A percentile compares a stretch with the other conserved stretches of the same genome.
phyloP scores from a whole-genome alignment of 2,888 invertebrate genomes.

The Gasteruption jaculator region DNA sequence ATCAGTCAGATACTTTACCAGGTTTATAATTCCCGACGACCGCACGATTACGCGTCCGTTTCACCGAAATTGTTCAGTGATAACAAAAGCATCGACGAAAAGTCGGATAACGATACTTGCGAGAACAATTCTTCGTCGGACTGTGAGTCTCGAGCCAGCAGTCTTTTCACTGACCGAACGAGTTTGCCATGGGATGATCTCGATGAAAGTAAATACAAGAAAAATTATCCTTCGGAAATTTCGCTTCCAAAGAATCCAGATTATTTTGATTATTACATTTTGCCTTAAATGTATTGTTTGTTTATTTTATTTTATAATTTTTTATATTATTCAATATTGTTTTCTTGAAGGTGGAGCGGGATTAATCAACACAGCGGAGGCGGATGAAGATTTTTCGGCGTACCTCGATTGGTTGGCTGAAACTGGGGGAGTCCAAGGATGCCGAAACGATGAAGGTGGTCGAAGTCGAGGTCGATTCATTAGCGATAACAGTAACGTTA shows the following conservation, averaged over 20 bases:
- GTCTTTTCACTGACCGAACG: slow-evolving; percentile 40
- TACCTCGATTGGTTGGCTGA: slow-evolving; percentile 36
- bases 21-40: slow-evolving; percentile 62
- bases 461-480: slow-evolving; percentile 18
- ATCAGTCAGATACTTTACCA: slow-evolving; percentile 75
- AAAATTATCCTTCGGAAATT: background rate
- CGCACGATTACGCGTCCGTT: slow-evolving; percentile 59
- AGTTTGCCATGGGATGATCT: slow-evolving; percentile 42
- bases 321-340: too few species aligned
- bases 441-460: slow-evolving; percentile 14
- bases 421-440: slow-evolving; percentile 19
- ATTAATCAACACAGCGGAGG: slow-evolving; percentile 26
- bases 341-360: slow-evolving; percentile 23
- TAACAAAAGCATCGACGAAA: slow-evolving; percentile 13
- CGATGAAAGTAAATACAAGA: slow-evolving; percentile 31
- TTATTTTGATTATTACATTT: background rate
- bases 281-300: background rate
- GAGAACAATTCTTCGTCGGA: slow-evolving; percentile 43
- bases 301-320: background rate
- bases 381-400: slow-evolving; percentile 33
- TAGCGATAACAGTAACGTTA: slow-evolving; percentile 13
- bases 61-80: slow-evolving; percentile 46
- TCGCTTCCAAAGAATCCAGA: slow-evolving; percentile 4
- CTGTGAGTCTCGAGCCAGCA: slow-evolving; percentile 39
- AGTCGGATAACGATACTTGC: slow-evolving; percentile 29